Percentiles rank a stretch among this genome's conserved stretches.
Conservation (phyloP, 1,140 invertebrate genomes). For the Physella acuta region DNA sequence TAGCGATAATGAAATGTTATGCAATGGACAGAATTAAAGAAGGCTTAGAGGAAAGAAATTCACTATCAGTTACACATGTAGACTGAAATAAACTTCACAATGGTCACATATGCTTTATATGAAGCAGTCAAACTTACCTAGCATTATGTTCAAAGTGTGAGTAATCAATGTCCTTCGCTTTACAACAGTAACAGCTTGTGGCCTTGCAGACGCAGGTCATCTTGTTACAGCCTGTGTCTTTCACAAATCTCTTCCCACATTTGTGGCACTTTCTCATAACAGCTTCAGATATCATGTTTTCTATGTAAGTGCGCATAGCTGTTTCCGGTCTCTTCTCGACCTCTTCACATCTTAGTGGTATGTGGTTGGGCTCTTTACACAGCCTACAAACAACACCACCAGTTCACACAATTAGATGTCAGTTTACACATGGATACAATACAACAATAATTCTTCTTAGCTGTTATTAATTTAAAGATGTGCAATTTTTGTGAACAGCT, state of each 20-base stretch:
- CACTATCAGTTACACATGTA: no score
- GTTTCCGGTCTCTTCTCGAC: conserved; percentile 65
- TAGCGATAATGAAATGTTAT: not conserved
- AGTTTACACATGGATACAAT: no score
- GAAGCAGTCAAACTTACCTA: no score
- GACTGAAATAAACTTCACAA: no score
- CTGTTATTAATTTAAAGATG: no score
- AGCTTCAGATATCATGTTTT: conserved; percentile 70
- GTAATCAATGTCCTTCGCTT: conserved; percentile 66
- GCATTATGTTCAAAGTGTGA: conserved; percentile 68
- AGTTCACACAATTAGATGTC: no score
- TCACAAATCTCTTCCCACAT: conserved; percentile 67
- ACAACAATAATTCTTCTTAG: no score
- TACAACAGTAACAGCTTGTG: conserved; percentile 72
- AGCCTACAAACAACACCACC: conserved; percentile 60
- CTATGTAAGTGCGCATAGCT: conserved; percentile 65
- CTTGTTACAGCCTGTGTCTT: conserved; percentile 72
- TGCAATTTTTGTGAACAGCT: no score
- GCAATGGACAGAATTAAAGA: no score
- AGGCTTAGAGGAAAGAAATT: no score
- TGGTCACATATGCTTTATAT: no score
- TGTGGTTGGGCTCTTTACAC: conserved; percentile 68
- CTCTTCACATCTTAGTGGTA: conserved; percentile 69
- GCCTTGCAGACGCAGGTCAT: conserved; percentile 72
- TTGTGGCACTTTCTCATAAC: conserved; percentile 68